Evolutionary conservation across 2,113 vertebrate genomes (phyloP).

Genomic region (Gavia stellata): DNA sequence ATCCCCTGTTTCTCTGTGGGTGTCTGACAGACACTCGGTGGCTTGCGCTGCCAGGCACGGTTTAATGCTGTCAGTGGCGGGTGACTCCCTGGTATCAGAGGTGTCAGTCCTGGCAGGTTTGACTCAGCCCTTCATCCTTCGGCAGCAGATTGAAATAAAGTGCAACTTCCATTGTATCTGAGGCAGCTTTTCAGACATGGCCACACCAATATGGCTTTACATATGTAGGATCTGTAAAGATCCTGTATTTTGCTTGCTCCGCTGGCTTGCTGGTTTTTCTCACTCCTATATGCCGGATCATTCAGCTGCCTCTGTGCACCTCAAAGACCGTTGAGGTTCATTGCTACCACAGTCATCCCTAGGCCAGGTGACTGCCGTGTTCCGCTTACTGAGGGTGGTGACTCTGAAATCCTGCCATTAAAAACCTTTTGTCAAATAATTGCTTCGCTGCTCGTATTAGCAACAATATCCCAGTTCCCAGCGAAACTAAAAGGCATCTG

Average conservation of each 20-base stretch:
- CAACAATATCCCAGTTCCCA: neutral
- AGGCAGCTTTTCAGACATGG: neutral
- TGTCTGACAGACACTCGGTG: slow-evolving; percentile 12
- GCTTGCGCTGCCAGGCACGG: neutral
- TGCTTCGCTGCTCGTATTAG: neutral
- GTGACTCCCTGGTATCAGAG: slow-evolving; percentile 49
- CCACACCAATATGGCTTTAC: neutral
- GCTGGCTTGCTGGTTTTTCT: neutral
- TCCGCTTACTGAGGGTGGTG: neutral
- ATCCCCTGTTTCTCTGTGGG: slow-evolving; percentile 12
- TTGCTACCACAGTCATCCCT: neutral
- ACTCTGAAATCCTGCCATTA: neutral
- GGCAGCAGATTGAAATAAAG: neutral
- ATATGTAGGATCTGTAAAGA: neutral
- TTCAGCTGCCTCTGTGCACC: neutral
- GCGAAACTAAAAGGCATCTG: neutral
- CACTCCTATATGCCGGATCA: neutral
- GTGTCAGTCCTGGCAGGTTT: slow-evolving; percentile 25
- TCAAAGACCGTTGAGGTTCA: neutral
- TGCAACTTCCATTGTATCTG: neutral
- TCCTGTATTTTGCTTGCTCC: neutral
- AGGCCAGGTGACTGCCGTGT: neutral
- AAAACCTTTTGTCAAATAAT: neutral
- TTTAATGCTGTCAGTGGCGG: neutral
- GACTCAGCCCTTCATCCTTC: slow-evolving; percentile 44